phyloP scores from a whole-genome alignment of 1,140 invertebrate species.

The Lepidurus apus region DNA sequence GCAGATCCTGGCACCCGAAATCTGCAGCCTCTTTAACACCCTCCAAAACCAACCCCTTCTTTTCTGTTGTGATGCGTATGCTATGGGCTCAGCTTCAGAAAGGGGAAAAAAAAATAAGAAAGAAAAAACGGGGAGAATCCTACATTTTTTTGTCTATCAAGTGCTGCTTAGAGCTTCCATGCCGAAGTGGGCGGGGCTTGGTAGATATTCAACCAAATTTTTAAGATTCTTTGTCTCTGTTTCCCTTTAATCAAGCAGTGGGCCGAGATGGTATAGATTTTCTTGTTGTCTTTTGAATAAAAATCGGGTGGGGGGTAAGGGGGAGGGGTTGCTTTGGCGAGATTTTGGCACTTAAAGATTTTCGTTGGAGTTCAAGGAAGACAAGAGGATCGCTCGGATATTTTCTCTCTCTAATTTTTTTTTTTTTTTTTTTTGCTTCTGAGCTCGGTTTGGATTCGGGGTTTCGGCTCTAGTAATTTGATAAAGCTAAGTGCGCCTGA shows the following conservation, averaged over 20 bases:
- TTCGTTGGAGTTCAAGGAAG: neutral
- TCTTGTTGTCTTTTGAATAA: constrained; percentile 11
- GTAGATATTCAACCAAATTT: neutral
- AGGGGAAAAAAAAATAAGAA: neutral
- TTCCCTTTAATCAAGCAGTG: constrained; percentile 12
- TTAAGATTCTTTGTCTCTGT: constrained; percentile 16
- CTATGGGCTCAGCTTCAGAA: neutral
- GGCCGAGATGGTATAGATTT: constrained; percentile 17
- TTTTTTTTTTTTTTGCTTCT: neutral
- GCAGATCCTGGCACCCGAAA: neutral
- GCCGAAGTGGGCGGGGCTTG: neutral
- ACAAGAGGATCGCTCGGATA: neutral
- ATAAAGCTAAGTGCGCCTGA: constrained; percentile 16
- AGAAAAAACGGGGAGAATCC: neutral
- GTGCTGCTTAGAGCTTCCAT: constrained; percentile 10
- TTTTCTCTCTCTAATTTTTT: neutral
- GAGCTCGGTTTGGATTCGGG: neutral
- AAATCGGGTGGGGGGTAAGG: neutral
- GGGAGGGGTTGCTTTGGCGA: neutral
- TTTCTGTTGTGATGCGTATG: neutral
- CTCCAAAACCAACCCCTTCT: neutral
- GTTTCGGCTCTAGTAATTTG: neutral
- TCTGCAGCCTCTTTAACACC: neutral
- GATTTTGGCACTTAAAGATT: constrained; percentile 16
- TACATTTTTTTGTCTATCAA: neutral